A percentile compares a stretch with the other conserved stretches of the same genome.
These are phyloP conservation scores for Melipona bicolor DNA, from an alignment of 2,888 invertebrate species.

Conservation along the genomic window DNA sequence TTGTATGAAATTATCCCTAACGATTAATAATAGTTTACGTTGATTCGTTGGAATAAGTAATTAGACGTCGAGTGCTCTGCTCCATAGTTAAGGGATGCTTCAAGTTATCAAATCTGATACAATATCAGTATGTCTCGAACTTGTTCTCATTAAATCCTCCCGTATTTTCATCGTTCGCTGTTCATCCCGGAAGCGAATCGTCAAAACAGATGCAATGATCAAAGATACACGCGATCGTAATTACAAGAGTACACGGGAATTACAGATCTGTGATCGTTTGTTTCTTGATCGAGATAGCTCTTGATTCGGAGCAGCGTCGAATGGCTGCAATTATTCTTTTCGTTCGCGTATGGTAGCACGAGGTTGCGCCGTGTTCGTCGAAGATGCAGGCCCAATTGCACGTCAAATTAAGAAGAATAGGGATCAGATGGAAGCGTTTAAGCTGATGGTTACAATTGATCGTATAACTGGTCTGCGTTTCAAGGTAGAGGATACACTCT, in stretches of 20 bases:
- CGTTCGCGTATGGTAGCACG: background rate
- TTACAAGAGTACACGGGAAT: background rate
- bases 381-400: conserved; percentile 26
- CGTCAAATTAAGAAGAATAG: conserved; percentile 40
- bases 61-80: too few species aligned
- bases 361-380: conserved; percentile 17
- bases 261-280: background rate
- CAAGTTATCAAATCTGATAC: background rate
- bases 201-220: background rate
- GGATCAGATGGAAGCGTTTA: conserved; percentile 34
- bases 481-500: conserved; percentile 32
- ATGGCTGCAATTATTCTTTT: conserved; percentile 10
- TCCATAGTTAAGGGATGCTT: background rate
- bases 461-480: conserved; percentile 43
- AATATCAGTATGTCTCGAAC: background rate
- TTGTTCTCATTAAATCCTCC: background rate
- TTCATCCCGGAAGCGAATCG: background rate
- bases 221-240: background rate
- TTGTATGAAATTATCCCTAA: too few species aligned
- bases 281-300: background rate
- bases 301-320: background rate
- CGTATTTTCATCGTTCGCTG: background rate
- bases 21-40: too few species aligned
- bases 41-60: too few species aligned
- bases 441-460: conserved; percentile 46